Conservation (phyloP, 2,797 vertebrate genomes). For the Diplodus puntazzo region DNA sequence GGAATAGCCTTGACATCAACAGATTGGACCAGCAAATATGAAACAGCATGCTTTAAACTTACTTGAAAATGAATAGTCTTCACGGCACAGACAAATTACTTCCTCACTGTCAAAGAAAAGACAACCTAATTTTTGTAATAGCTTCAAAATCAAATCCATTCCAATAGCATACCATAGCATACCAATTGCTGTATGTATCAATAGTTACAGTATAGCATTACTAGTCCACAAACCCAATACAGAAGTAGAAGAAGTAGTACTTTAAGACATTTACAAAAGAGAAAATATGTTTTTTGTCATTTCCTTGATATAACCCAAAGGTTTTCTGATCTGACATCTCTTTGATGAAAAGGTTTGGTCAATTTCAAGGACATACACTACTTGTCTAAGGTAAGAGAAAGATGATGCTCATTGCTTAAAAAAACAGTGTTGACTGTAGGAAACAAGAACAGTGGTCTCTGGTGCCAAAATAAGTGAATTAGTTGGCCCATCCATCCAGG, state of each 20-base stretch:
- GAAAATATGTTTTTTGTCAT: not conserved
- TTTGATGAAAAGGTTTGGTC: too few species aligned
- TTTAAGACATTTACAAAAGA: not conserved
- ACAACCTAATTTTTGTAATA: not conserved
- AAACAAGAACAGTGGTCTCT: too few species aligned
- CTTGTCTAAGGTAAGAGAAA: too few species aligned
- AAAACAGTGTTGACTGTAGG: too few species aligned
- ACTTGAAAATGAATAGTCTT: not conserved
- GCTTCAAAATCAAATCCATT: not conserved
- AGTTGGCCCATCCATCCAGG: not conserved
- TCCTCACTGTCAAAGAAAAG: not conserved
- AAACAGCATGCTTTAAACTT: not conserved
- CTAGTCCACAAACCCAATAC: not conserved
- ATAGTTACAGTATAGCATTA: not conserved
- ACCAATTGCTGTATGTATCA: not conserved
- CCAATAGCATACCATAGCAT: too few species aligned
- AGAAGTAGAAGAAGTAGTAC: not conserved
- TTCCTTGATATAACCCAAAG: too few species aligned
- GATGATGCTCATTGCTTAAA: too few species aligned
- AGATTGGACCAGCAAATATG: constrained; percentile 8
- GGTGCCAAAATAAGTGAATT: too few species aligned
- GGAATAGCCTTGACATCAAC: constrained; percentile 1
- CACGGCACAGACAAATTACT: not conserved
- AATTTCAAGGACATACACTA: too few species aligned
- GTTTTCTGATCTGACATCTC: too few species aligned